Evolutionary conservation across 2,113 vertebrate genomes (phyloP).

Genomic region (Otis tarda): DNA sequence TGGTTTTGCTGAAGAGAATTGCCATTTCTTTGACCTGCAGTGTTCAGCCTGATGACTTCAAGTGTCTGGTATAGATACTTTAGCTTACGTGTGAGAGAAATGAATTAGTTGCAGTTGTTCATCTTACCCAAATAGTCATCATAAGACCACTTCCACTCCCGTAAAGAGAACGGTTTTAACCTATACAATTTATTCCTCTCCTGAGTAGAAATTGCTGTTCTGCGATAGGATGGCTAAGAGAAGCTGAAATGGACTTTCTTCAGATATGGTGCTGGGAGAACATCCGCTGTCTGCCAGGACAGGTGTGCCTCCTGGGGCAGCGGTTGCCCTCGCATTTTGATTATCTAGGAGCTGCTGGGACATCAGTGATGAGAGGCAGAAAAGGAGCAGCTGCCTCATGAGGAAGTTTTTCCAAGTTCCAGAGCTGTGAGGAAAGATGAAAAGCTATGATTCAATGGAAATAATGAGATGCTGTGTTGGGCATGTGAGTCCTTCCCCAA

Average conservation of each 20-base stretch:
- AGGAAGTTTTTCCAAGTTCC: not conserved
- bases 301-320: not conserved
- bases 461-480: not conserved
- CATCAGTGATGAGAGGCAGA: not conserved
- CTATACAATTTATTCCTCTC: not conserved
- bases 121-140: not conserved
- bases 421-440: not conserved
- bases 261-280: not conserved
- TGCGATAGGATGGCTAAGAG: not conserved
- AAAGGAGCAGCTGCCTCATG: not conserved
- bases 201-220: not conserved
- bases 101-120: not conserved
- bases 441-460: not conserved
- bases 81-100: not conserved
- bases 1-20: not conserved
- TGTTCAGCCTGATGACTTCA: not conserved
- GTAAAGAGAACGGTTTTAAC: not conserved
- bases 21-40: not conserved
- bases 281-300: not conserved
- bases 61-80: not conserved
- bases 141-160: not conserved
- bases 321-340: accelerated
- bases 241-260: not conserved
- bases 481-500: not conserved
- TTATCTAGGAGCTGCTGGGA: not conserved